Percentiles rank a stretch among this genome's conserved stretches.
Evolutionary conservation across 2,113 vertebrate genomes (phyloP).

Genomic region (Chionis minor): DNA sequence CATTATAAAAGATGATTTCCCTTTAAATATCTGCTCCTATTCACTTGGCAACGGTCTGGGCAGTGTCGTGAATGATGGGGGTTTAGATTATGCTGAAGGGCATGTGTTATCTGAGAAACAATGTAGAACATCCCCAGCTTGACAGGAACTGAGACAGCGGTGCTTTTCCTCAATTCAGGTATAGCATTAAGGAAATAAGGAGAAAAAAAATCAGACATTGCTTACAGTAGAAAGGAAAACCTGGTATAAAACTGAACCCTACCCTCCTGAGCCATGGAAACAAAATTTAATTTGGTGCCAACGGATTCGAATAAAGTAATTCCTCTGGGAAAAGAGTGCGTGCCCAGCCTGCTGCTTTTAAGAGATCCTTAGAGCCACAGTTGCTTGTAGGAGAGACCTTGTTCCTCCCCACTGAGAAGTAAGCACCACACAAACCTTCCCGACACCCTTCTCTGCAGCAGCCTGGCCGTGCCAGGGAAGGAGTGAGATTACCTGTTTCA

Average conservation of each 20-base stretch:
- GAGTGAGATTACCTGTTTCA: background rate
- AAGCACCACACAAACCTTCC: background rate
- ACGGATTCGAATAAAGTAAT: background rate
- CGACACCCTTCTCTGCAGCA: background rate
- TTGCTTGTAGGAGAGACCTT: background rate
- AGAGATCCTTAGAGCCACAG: background rate
- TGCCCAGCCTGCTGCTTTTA: background rate
- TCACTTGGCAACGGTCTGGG: constrained; percentile 46
- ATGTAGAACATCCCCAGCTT: background rate
- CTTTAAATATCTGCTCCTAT: constrained; percentile 69
- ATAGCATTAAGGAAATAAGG: background rate
- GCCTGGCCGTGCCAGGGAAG: background rate
- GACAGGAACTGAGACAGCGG: background rate
- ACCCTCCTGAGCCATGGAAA: background rate
- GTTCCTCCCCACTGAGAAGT: background rate
- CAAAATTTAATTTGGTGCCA: background rate
- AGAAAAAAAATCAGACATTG: background rate
- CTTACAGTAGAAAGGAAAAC: background rate
- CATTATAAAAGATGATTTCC: constrained; percentile 54
- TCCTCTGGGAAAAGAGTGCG: background rate
- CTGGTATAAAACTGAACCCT: background rate
- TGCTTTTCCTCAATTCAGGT: background rate
- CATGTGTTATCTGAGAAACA: constrained; percentile 31
- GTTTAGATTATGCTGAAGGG: constrained; percentile 34
- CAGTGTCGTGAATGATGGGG: constrained; percentile 19